phyloP scores from a whole-genome alignment of 2,888 invertebrate species.

The Lepetodrilus schrolli region DNA sequence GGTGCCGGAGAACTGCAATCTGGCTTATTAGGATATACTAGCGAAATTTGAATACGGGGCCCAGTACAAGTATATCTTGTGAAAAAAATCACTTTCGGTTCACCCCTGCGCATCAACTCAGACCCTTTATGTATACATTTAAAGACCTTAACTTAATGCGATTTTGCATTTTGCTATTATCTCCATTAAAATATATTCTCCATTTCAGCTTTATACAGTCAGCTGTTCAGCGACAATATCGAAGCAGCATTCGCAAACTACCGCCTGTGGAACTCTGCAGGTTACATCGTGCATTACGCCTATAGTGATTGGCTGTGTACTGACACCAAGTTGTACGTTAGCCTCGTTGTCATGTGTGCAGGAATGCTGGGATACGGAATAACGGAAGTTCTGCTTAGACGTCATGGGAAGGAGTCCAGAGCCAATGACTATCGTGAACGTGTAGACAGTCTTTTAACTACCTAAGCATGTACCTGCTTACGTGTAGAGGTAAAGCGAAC shows the following conservation, averaged over 20 bases:
- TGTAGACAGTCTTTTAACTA: not conserved
- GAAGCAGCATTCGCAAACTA: conserved; percentile 95
- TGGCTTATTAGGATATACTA: no score
- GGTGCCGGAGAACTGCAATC: no score
- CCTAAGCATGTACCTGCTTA: not conserved
- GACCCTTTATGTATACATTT: no score
- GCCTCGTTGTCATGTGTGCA: conserved; percentile 81
- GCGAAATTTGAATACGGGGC: no score
- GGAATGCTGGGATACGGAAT: conserved; percentile 85
- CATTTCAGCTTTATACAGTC: conserved; percentile 82
- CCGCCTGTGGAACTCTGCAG: conserved; percentile 92
- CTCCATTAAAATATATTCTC: no score
- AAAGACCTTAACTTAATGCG: no score
- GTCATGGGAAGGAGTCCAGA: not conserved
- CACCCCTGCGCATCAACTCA: no score
- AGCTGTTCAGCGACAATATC: conserved; percentile 87
- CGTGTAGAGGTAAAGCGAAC: no score
- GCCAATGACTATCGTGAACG: no score
- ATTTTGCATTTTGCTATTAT: no score
- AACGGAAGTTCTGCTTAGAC: conserved; percentile 47
- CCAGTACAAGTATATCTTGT: no score
- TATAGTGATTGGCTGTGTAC: conserved; percentile 87
- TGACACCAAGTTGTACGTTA: conserved; percentile 82
- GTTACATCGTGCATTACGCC: conserved; percentile 89
- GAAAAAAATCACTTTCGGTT: no score